These are phyloP conservation scores for Dexiosoma caninum DNA, from an alignment of 2,888 invertebrate species.

Conservation along the genomic window DNA sequence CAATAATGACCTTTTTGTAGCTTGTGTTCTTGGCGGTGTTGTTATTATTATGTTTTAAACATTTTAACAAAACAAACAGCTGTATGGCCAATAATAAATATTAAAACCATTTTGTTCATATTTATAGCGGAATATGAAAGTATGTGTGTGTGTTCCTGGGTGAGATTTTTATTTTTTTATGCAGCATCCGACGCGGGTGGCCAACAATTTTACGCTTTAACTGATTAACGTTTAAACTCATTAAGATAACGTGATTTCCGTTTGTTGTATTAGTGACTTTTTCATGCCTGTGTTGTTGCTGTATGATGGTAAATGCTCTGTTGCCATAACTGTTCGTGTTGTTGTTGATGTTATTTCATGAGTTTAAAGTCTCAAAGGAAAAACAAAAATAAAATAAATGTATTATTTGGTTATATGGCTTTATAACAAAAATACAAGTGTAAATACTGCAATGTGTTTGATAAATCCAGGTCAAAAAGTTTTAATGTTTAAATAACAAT, in stretches of 20 bases:
- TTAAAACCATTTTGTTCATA: conserved; percentile 20
- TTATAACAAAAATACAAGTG: background rate
- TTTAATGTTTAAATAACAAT: conserved; percentile 14
- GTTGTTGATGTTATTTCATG: conserved; percentile 14
- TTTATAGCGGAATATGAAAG: background rate
- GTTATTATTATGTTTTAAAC: conserved; percentile 40
- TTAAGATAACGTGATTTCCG: conserved; percentile 74
- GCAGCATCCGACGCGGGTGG: conserved; percentile 53
- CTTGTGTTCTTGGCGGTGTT: background rate
- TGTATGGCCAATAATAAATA: conserved; percentile 57
- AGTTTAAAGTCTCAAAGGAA: conserved; percentile 12
- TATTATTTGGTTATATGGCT: conserved; percentile 6
- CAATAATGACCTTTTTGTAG: conserved; percentile 13
- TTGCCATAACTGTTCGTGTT: background rate
- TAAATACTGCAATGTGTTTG: conserved; percentile 11
- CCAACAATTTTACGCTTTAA: conserved; percentile 60
- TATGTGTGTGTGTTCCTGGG: background rate
- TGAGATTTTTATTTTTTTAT: background rate
- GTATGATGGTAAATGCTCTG: conserved; percentile 2
- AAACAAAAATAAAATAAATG: background rate
- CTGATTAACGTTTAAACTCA: conserved; percentile 72
- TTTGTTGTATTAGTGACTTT: conserved; percentile 22
- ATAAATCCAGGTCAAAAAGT: conserved; percentile 38
- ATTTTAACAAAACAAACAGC: conserved; percentile 48
- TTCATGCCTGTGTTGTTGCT: background rate